Evolutionary conservation across 2,888 invertebrate genomes (phyloP).

Genomic region (Napeogenes sylphis): DNA sequence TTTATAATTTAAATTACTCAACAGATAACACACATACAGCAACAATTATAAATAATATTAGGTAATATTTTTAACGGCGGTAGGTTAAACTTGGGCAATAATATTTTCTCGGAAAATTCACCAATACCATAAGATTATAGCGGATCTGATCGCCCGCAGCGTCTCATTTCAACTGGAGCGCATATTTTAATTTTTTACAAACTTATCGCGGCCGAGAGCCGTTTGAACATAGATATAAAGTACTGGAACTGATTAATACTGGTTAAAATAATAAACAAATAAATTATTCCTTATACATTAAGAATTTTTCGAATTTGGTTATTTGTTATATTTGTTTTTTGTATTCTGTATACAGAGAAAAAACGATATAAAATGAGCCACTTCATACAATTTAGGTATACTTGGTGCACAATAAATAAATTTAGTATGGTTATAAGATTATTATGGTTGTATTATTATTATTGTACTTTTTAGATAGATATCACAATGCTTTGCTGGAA

Average conservation of each 20-base stretch:
- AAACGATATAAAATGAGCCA: too few relatives aligned
- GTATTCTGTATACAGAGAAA: too few relatives aligned
- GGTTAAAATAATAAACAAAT: background rate
- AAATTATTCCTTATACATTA: background rate
- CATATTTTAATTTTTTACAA: conserved; percentile 43
- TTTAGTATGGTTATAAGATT: too few relatives aligned
- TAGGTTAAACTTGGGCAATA: background rate
- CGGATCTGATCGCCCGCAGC: conserved; percentile 34
- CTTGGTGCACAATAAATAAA: too few relatives aligned
- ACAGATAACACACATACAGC: background rate
- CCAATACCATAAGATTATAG: conserved; percentile 25
- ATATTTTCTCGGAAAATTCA: conserved; percentile 24
- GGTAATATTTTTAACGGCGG: background rate
- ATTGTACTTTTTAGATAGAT: too few relatives aligned
- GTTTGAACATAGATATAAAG: background rate
- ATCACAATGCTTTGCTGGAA: too few relatives aligned
- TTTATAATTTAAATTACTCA: too few relatives aligned
- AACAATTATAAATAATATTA: background rate
- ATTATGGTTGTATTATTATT: too few relatives aligned
- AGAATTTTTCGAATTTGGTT: too few relatives aligned
- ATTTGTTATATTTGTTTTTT: too few relatives aligned
- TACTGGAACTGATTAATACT: background rate
- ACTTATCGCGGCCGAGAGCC: conserved; percentile 43
- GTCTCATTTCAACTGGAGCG: conserved; percentile 71
- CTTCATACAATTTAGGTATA: too few relatives aligned